These are phyloP conservation scores for Encarsia formosa DNA, from an alignment of 2,888 invertebrate genomes.

Conservation along the genomic window DNA sequence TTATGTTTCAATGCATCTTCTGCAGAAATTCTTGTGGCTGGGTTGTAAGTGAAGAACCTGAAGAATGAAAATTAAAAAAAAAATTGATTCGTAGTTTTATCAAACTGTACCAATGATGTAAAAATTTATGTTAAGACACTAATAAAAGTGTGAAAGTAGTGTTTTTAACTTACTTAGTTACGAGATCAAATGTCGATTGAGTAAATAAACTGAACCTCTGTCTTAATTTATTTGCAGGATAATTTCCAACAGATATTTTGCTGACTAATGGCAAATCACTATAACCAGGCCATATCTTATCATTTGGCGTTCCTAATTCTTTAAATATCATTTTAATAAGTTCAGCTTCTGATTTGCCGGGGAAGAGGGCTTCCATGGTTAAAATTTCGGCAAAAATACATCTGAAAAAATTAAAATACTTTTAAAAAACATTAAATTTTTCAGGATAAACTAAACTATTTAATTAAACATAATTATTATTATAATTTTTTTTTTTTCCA, in stretches of 20 bases:
- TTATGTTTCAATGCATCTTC: constrained; percentile 81
- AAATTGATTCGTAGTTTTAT: no score
- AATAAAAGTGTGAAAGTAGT: no score
- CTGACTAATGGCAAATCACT: constrained; percentile 85
- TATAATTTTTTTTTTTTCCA: no score
- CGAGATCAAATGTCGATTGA: constrained; percentile 60
- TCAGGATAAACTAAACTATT: not conserved
- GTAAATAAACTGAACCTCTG: constrained; percentile 60
- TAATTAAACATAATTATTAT: no score
- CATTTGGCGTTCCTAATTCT: constrained; percentile 94
- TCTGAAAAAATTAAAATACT: constrained; percentile 65
- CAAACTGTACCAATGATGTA: no score
- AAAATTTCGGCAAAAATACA: constrained; percentile 97
- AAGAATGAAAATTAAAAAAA: not conserved
- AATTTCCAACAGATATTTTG: constrained; percentile 88
- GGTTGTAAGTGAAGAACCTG: constrained; percentile 71
- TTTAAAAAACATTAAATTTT: no score
- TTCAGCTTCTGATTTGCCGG: constrained; percentile 94
- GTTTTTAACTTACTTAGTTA: constrained; percentile 57
- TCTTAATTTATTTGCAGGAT: constrained; percentile 79
- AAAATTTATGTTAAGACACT: no score
- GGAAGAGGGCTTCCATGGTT: constrained; percentile 92
- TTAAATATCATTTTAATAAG: constrained; percentile 92
- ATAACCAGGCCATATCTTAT: constrained; percentile 94
- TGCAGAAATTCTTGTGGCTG: constrained; percentile 79